Conservation (phyloP, 2,888 invertebrate genomes). For the Tolmerus cingulatus region DNA sequence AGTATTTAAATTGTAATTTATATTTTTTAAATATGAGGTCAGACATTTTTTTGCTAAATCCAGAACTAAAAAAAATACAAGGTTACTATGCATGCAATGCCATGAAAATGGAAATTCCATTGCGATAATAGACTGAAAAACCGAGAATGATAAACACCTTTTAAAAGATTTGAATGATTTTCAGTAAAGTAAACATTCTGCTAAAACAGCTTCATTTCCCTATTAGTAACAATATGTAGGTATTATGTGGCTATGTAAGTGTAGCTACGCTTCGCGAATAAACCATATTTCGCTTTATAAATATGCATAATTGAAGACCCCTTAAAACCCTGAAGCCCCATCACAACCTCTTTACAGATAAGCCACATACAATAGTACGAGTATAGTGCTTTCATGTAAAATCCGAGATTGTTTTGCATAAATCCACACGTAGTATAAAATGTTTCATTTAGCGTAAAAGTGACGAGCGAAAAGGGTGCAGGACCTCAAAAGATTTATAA, state of each 20-base stretch:
- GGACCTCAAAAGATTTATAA: background rate
- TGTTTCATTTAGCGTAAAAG: background rate
- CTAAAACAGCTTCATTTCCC: background rate
- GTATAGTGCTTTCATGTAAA: background rate
- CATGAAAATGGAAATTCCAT: too few relatives aligned
- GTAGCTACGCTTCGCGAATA: background rate
- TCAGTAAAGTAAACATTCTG: too few relatives aligned
- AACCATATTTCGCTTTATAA: background rate
- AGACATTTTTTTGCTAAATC: too few relatives aligned
- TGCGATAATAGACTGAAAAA: too few relatives aligned
- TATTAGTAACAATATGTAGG: background rate
- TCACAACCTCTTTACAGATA: background rate
- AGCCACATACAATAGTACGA: background rate
- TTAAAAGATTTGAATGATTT: too few relatives aligned
- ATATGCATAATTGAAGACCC: background rate
- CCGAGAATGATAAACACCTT: too few relatives aligned
- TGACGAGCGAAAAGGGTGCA: background rate
- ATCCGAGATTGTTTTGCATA: background rate
- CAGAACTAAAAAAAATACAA: too few relatives aligned
- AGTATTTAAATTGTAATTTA: too few relatives aligned
- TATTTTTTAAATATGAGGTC: too few relatives aligned
- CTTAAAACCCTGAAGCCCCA: background rate
- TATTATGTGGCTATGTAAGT: background rate
- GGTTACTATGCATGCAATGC: too few relatives aligned
- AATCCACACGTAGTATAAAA: background rate